Evolutionary conservation across 2,113 vertebrate genomes (phyloP).

Genomic region (Sporophila hypoxantha): DNA sequence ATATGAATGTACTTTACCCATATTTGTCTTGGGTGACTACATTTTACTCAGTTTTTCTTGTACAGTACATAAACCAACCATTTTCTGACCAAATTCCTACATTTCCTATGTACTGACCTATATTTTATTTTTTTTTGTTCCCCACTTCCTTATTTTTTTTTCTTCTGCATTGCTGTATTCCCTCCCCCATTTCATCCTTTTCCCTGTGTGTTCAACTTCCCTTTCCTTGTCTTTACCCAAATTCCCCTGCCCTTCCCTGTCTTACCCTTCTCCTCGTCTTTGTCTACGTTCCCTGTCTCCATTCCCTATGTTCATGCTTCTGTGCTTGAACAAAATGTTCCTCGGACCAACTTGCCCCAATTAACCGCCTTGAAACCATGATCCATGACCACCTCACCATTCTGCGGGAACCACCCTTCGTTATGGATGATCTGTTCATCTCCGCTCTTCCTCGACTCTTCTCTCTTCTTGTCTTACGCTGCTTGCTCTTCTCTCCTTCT

Average conservation of each 20-base stretch:
- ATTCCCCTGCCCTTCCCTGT: slow-evolving; percentile 69
- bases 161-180: slow-evolving; percentile 85
- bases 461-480: slow-evolving; percentile 99
- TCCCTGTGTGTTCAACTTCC: slow-evolving; percentile 73
- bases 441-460: slow-evolving; percentile 98
- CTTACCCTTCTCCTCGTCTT: slow-evolving; percentile 69
- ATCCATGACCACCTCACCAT: slow-evolving; percentile 99
- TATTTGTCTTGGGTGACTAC: slow-evolving; percentile 91
- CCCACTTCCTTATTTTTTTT: slow-evolving; percentile 86
- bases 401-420: slow-evolving; percentile 99
- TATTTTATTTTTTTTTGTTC: slow-evolving; percentile 99
- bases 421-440: slow-evolving; percentile 99
- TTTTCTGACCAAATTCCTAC: slow-evolving; percentile 99
- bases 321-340: slow-evolving; percentile 90
- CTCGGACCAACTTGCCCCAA: slow-evolving; percentile 96
- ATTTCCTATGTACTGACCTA: slow-evolving; percentile 99
- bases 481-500: slow-evolving; percentile 91
- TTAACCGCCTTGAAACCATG: slow-evolving; percentile 94
- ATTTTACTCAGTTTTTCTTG: slow-evolving; percentile 91
- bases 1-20: slow-evolving; percentile 90
- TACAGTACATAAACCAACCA: slow-evolving; percentile 97
- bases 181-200: slow-evolving; percentile 79
- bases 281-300: slow-evolving; percentile 68
- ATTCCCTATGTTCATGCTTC: slow-evolving; percentile 84
- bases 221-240: slow-evolving; percentile 72